Base-by-base conservation (phyloP, 2,888 invertebrate species). In the Clostera curtula region DNA sequence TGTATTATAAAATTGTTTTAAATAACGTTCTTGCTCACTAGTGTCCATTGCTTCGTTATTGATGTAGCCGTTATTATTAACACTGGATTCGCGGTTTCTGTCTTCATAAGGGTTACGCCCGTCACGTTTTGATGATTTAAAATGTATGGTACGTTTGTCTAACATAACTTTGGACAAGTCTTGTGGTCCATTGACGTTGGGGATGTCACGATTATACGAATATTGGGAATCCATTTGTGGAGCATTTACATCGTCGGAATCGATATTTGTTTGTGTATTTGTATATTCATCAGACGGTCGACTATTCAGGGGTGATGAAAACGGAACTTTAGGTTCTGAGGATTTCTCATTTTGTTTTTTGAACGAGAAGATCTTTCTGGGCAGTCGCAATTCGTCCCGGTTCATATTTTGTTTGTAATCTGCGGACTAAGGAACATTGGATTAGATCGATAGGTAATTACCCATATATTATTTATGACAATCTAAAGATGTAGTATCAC, bases 51-150 rank as follows among this genome's bases (percentile, higher is more conserved):
- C 48, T 28, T 58, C 60, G 35, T 59, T 56, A 21, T 47, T 48
- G 26, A 48, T 49, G 24, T 54, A 55, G 29, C 58, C 47, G 21
- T 40, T 56, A 46, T 48, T 59, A 14, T 49, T 45, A n/a, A 37
- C 31, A 25, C 47, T 54, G 23, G 40, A 52, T 22, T 43, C 25
- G 36, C 48, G 54, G 12, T 55, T 55, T 20, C 31, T 46, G 27
- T 50, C 50, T 42, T 51, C 65, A 36, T 63, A 65, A 27, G 66
- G 26, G 16, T 57, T 31, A 26, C 63, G 67, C 3, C 52, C 56
- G 27, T 65, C 63, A 31, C 61, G 62, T 12, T 52, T 56, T 7
- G 48, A 32, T 10, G 29, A 30, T 4, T 27, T 34, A 14, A 40
- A 29, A 12, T 48, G 46, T 23, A 40, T 33, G 22, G 47, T 58